Evolutionary conservation across 2,888 invertebrate species (phyloP), one percentile per base, ranked within the genome.

Genomic region (Cheilosia soror): DNA sequence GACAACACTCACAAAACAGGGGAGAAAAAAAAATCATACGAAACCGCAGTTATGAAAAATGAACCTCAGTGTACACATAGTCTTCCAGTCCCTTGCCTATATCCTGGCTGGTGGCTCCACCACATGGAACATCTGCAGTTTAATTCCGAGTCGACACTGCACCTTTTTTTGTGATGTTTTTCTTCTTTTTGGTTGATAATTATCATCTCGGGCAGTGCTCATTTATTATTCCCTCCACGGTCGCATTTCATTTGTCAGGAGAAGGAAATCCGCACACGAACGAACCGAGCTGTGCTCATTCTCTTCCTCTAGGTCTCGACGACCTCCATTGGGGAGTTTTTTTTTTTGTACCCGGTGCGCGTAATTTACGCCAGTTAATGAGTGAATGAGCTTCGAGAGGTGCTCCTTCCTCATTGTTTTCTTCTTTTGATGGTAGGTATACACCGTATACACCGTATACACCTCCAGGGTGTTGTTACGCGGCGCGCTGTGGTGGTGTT

Each of bases 361-460:
- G 85, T 85, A 85, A 81, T 81, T 81, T 85, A 85, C 76, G 85
- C 76, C 85, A 81, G 85, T 85, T 85, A 85, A 85, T 85, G 85
- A 80, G 81, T 76, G 85, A 85, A 85, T 81, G 81, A 85, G 85
- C 85, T 85, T 81, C 76, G 37, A 63, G 44, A 71, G 51, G 13
- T 47, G 42, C 58, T 25, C 62, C 53, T 60, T 66, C 33, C 9
- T 31, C 37, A 27, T 60, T 40, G 13, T 37, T 1, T 47, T 20
- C 55, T 37, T 37, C 11, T 33, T 37, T 0, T 58, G 25, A 42
- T 42, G 6, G 2, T 9, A 20, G 20, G 20, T 20, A 20, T 20
- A 20, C 20, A 20, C 20, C 20, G 20, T 20, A 20, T 20, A 20
- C 20, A 20, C 20, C 20, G 20, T 20, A 20, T 20, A 25, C 53